These are phyloP conservation scores for Saccostrea cuccullata DNA, from an alignment of 1,140 invertebrate species.

Conservation along the genomic window DNA sequence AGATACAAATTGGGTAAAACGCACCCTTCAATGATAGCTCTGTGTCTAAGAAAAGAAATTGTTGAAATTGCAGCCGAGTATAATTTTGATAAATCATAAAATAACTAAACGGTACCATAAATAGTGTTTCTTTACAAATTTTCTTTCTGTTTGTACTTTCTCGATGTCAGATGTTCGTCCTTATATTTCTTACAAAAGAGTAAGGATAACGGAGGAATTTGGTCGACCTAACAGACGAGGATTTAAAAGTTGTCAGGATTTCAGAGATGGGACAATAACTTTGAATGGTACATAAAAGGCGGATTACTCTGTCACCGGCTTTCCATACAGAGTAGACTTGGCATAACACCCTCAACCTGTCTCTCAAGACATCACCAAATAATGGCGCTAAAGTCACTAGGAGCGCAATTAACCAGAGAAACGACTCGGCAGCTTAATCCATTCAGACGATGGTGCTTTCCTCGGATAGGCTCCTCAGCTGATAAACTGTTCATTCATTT, in stretches of 20 bases:
- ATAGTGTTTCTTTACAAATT: not conserved
- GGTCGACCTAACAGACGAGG: not conserved
- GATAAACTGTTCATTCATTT: constrained; percentile 27
- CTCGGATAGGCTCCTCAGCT: not conserved
- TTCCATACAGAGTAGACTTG: not conserved
- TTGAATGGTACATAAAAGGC: constrained; percentile 16
- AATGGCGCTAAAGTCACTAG: constrained; percentile 24
- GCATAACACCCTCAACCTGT: constrained; percentile 18
- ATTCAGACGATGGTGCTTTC: constrained; percentile 1
- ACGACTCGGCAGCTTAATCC: constrained; percentile 7
- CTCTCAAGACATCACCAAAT: constrained; percentile 27
- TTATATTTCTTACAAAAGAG: not conserved
- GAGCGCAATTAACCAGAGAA: constrained; percentile 24
- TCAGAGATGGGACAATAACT: constrained; percentile 24
- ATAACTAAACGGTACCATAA: not conserved
- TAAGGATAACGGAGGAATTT: not conserved
- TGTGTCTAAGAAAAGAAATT: too few relatives aligned
- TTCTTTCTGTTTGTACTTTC: not conserved
- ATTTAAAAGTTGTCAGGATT: constrained; percentile 36
- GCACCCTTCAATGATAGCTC: too few relatives aligned
- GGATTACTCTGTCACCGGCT: constrained; percentile 14
- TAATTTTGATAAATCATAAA: too few relatives aligned
- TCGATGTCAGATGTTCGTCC: not conserved
- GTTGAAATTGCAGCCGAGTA: too few relatives aligned
- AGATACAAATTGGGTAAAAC: too few relatives aligned